Evolutionary conservation across 2,113 vertebrate species (phyloP), one percentile per base, ranked within the genome.

Genomic region (Urocynchramus pylzowi): DNA sequence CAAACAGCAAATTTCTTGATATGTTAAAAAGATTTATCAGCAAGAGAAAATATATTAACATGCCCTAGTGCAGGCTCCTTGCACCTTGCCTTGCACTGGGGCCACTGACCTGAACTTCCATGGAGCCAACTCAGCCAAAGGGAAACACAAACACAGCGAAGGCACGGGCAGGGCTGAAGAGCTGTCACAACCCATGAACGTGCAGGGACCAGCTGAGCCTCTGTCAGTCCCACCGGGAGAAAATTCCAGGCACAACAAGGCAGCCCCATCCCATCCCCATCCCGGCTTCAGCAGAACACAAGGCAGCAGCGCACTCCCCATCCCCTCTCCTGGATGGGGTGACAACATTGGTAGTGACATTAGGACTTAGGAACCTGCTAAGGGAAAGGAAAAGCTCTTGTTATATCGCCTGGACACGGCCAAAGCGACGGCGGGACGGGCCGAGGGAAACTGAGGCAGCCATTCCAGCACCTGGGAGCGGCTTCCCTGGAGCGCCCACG

Each of bases 111-210:
- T 47, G 56, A 35, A 37, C 31, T 37, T 52, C 12, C 45, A 2
- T 0, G 28, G 44, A 64, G 69, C 44, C 73, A 39, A 3, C 33
- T 18, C 30, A 14, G 35, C 4, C 50, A n/a, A 7, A 57, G 22
- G n/a, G 27, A 28, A 87, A 30, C 42, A 22, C 1, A 11, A 39
- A 50, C 56, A 6, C 60, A 44, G 85, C 6, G 4, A 53, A 39
- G 47, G 18, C n/a, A 16, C 0, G 1, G 1, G 54, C 33, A 16
- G 60, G 30, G 42, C 4, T 49, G 63, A 7, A 3, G 26, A 21
- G 35, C 4, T 31, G 6, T 4, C 49, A 1, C 18, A 24, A 47
- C 0, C 42, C 6, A 0, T 2, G 53, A 19, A 4, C 0, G 0
- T 0, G 27, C 23, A 28, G 33, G 84, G 47, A 54, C 4, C 10